These are phyloP conservation scores for Drosophila pegasa DNA, from an alignment of 2,888 invertebrate species.

Conservation along the genomic window DNA sequence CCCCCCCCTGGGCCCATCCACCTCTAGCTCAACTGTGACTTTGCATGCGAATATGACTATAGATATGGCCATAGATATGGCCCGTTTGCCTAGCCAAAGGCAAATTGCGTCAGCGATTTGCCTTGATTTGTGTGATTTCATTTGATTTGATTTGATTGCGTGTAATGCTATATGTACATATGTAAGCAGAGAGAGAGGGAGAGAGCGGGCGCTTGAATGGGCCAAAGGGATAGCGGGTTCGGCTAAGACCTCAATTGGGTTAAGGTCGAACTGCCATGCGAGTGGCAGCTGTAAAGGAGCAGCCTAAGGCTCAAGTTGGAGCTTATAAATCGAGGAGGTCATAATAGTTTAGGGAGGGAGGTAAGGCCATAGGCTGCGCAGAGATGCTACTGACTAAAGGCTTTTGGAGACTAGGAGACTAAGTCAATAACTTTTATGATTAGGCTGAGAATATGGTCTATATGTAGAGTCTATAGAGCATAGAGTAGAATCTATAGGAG, in stretches of 20 bases:
- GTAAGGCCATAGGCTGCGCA: background rate
- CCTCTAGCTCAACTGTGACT: conserved; percentile 18
- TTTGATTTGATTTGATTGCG: conserved; percentile 72
- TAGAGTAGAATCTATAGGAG: background rate
- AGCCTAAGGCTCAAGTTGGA: background rate
- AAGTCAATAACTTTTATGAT: background rate
- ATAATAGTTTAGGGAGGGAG: too few relatives aligned
- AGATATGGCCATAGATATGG: conserved; percentile 13
- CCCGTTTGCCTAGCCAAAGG: conserved; percentile 38
- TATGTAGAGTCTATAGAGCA: background rate
- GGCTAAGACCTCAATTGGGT: background rate
- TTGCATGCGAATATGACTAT: conserved; percentile 34
- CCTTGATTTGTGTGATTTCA: conserved; percentile 75
- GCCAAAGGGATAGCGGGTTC: background rate
- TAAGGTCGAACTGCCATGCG: background rate
- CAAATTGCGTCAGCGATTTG: conserved; percentile 74
- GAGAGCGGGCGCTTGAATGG: background rate
- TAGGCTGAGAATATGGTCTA: background rate
- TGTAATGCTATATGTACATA: conserved; percentile 49
- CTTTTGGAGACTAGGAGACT: too few relatives aligned
- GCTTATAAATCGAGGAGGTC: too few relatives aligned
- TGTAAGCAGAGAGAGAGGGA: background rate
- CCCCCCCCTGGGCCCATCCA: background rate
- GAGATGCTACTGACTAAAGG: background rate
- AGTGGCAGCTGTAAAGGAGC: background rate